Evolutionary conservation across 1,140 invertebrate species (phyloP).

Genomic region (Heliconius hewitsoni): DNA sequence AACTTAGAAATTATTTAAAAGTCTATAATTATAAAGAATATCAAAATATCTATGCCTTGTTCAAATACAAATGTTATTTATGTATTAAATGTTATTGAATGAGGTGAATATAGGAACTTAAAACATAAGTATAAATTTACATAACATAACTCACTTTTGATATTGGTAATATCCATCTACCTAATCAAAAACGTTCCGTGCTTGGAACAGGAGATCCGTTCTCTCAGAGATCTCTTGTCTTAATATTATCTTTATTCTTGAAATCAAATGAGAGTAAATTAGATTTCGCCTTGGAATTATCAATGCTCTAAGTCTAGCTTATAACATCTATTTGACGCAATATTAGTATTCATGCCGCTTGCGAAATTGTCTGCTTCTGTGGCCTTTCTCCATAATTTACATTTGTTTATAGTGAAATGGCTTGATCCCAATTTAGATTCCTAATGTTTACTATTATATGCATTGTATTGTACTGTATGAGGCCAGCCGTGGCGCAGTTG

Average conservation of each 20-base stretch:
- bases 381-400: constrained; percentile 46
- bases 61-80: background rate
- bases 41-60: background rate
- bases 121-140: too few relatives aligned
- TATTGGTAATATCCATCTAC: background rate
- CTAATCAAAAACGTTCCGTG: background rate
- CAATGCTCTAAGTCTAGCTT: constrained; percentile 29
- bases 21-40: background rate
- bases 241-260: constrained; percentile 11
- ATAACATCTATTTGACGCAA: constrained; percentile 38
- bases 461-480: background rate
- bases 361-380: constrained; percentile 36
- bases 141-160: background rate
- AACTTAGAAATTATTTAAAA: too few relatives aligned
- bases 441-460: constrained; percentile 19
- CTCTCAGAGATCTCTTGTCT: background rate
- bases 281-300: constrained; percentile 36
- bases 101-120: too few relatives aligned
- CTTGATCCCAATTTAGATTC: constrained; percentile 27
- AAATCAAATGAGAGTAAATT: constrained; percentile 34
- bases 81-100: background rate
- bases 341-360: constrained; percentile 41
- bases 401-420: constrained; percentile 41
- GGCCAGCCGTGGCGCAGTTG: too few relatives aligned
- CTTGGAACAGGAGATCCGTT: constrained; percentile 2